These are phyloP conservation scores for Phaethornis superciliosus DNA, from an alignment of 2,113 vertebrate species.

Conservation along the genomic window DNA sequence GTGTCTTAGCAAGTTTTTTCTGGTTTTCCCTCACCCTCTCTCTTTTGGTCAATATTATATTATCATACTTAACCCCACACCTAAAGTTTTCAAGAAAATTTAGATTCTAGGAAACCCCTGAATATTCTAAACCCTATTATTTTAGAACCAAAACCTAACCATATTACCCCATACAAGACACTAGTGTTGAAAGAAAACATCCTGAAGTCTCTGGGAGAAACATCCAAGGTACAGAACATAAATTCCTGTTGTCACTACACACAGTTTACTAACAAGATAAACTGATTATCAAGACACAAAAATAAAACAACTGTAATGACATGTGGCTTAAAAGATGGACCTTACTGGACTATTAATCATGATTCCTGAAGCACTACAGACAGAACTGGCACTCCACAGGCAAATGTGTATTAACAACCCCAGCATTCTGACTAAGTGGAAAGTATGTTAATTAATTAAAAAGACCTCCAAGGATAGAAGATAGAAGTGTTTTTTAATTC, in stretches of 20 bases:
- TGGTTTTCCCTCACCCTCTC: neutral
- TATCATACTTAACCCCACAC: neutral
- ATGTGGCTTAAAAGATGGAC: neutral
- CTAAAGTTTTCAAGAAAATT: neutral
- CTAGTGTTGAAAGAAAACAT: neutral
- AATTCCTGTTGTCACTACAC: neutral
- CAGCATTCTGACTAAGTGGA: neutral
- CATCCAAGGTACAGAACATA: neutral
- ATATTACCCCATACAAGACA: neutral
- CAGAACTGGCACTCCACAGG: neutral
- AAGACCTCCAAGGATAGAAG: neutral
- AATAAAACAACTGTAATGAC: neutral
- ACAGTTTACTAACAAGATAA: neutral
- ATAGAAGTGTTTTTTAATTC: neutral
- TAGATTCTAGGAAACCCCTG: neutral
- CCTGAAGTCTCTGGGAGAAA: neutral
- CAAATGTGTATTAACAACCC: neutral
- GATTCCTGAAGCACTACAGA: neutral
- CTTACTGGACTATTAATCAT: neutral
- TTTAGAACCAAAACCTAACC: neutral
- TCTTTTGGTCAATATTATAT: too few relatives aligned
- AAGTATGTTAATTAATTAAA: neutral
- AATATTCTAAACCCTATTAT: neutral
- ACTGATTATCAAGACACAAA: constrained; percentile 7
- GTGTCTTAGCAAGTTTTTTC: neutral